Evolutionary conservation across 2,888 invertebrate species (phyloP).

Genomic region (Tridacna crocea): DNA sequence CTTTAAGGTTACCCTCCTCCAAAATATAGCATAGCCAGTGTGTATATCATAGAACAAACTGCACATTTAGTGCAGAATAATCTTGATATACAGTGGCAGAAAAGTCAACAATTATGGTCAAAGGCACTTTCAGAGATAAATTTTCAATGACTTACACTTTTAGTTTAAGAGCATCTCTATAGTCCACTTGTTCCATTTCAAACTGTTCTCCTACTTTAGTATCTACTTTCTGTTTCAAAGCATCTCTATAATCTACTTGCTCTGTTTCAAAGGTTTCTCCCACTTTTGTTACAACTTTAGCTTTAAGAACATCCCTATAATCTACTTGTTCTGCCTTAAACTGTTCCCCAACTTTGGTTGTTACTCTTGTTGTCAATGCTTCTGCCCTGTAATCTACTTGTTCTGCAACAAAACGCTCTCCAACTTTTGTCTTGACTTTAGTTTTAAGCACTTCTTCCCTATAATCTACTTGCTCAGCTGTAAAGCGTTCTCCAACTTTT

Average conservation of each 20-base stretch:
- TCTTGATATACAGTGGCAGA: too few relatives aligned
- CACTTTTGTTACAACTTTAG: conserved; percentile 46
- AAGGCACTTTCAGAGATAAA: too few relatives aligned
- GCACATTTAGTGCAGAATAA: too few relatives aligned
- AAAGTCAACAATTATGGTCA: too few relatives aligned
- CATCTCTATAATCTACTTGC: conserved; percentile 65
- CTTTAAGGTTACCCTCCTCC: too few relatives aligned
- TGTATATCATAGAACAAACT: too few relatives aligned
- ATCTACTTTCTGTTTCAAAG: conserved; percentile 53
- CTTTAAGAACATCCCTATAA: conserved; percentile 56
- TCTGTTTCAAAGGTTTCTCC: conserved; percentile 46
- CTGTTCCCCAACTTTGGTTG: conserved; percentile 56
- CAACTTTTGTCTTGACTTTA: conserved; percentile 62
- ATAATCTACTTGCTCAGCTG: conserved; percentile 73
- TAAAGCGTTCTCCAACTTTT: conserved; percentile 67
- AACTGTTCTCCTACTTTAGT: conserved; percentile 39
- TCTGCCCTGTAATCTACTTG: conserved; percentile 60
- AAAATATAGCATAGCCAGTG: too few relatives aligned
- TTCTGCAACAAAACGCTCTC: conserved; percentile 42
- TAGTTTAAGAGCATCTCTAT: conserved; percentile 55
- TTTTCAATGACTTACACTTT: conserved; percentile 53
- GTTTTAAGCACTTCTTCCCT: conserved; percentile 61
- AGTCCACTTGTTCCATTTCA: conserved; percentile 60
- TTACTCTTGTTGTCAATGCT: conserved; percentile 42
- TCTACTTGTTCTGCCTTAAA: conserved; percentile 59